Evolutionary conservation across 2,797 vertebrate genomes (phyloP), one percentile per base, ranked within the genome.

Genomic region (Gastrophryne carolinensis): DNA sequence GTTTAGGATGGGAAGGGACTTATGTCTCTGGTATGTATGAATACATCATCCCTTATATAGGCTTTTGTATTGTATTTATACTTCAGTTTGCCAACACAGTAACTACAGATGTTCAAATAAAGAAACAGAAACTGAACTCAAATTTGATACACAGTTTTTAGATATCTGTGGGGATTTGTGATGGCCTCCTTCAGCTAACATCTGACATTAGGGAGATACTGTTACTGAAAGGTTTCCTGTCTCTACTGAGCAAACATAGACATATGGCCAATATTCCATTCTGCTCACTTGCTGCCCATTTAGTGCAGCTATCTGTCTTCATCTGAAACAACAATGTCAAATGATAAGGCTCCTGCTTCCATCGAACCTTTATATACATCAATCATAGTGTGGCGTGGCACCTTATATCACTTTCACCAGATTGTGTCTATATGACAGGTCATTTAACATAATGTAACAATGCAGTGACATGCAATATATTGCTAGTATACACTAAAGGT

Each of bases 191-290:
- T 53, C 44, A 75, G 37, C 56, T 39, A 41, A 60, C 47, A 52
- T 41, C 44, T 57, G 62, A 39, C 12, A 44, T 62, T 60, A 60
- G 39, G 21, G 39, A 75, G 64, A 26, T 12, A 49, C 68, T 62
- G 41, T 61, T 35, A 39, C 73, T 68, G 54, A 47, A 75, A 75
- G 64, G 53, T 61, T 30, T 67, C 53, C 41, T 50, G 58, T 68
- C 63, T 67, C 41, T 67, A 37, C 56, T 75, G 54, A 75, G 44
- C 64, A 75, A 75, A 75, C 44, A 75, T 39, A 67, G 63, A 67
- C 73, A 75, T 75, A 68, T 61, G 64, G 64, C 64, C 37, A 47
- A 19, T 61, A 30, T 52, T 68, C 41, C 21, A 39, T 68, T 44
- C 44, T n/a, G 32, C 56, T 61, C 64, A 60, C 64, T 75, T 61